A percentile compares a stretch with the other conserved stretches of the same genome.
Conservation (phyloP, 2,888 invertebrate species). For the Nomada hirtipes region DNA sequence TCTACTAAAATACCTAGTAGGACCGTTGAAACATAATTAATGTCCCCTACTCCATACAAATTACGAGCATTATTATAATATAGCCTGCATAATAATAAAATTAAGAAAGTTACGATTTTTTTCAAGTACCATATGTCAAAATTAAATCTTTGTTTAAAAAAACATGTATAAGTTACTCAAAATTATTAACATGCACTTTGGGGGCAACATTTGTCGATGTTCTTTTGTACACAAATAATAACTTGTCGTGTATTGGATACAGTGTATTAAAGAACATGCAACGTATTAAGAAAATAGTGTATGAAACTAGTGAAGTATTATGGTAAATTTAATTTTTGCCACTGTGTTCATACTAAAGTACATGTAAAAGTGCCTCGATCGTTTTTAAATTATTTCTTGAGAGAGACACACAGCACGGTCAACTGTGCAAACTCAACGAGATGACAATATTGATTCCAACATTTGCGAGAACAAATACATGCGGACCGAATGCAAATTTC, state of each 20-base stretch:
- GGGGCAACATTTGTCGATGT: too few species aligned
- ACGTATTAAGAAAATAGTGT: not conserved
- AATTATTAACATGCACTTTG: too few species aligned
- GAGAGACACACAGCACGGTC: not conserved
- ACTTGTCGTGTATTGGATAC: not conserved
- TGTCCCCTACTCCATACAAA: not conserved
- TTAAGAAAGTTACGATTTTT: not conserved
- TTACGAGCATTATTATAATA: too few species aligned
- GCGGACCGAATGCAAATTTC: not conserved
- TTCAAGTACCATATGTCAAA: not conserved
- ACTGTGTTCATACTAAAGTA: not conserved
- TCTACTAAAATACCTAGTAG: not conserved
- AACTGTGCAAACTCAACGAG: not conserved
- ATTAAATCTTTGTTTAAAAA: not conserved
- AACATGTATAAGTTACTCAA: too few species aligned
- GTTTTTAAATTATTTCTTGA: not conserved
- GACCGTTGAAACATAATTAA: not conserved
- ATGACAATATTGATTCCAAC: not conserved
- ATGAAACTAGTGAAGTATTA: not conserved
- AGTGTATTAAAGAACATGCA: not conserved
- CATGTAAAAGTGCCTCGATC: not conserved
- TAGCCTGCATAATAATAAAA: too few species aligned
- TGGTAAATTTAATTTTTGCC: not conserved
- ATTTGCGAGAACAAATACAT: not conserved
- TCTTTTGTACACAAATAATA: not conserved